A percentile compares a stretch with the other conserved stretches of the same genome.
Conservation (phyloP, 2,797 vertebrate species). For the Enteromius thamalakanensis region DNA sequence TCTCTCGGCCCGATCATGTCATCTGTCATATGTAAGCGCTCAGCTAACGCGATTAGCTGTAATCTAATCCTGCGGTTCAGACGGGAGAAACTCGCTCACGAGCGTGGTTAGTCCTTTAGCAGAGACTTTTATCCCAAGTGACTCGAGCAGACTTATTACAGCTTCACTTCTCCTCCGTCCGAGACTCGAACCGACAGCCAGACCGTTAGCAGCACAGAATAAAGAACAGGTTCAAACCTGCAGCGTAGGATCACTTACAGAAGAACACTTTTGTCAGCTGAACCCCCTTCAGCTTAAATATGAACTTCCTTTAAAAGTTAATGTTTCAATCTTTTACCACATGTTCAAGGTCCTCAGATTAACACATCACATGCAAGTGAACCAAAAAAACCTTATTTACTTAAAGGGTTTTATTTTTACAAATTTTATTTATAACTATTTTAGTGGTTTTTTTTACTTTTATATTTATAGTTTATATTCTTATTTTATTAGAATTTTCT, state of each 20-base stretch:
- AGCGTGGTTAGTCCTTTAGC: neutral
- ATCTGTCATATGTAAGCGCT: constrained; percentile 69
- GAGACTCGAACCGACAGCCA: neutral
- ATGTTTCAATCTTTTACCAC: neutral
- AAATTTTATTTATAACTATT: too few relatives aligned
- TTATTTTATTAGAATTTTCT: too few relatives aligned
- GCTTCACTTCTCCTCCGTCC: neutral
- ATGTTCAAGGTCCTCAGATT: neutral
- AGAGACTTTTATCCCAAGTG: neutral
- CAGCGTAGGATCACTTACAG: neutral
- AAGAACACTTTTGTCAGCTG: neutral
- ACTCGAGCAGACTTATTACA: neutral
- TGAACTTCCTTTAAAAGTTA: neutral
- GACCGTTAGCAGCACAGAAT: neutral
- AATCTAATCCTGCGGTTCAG: constrained; percentile 70
- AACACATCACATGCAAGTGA: neutral
- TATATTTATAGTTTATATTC: too few relatives aligned
- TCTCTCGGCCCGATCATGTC: constrained; percentile 72
- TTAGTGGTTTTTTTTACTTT: too few relatives aligned
- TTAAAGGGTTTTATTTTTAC: neutral
- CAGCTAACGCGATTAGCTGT: constrained; percentile 70
- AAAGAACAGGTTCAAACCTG: neutral
- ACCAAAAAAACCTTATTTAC: neutral
- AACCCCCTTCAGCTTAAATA: neutral
- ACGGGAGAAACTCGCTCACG: neutral